Conservation (phyloP, 2,113 vertebrate genomes). For the Paedocypris sp. region DNA sequence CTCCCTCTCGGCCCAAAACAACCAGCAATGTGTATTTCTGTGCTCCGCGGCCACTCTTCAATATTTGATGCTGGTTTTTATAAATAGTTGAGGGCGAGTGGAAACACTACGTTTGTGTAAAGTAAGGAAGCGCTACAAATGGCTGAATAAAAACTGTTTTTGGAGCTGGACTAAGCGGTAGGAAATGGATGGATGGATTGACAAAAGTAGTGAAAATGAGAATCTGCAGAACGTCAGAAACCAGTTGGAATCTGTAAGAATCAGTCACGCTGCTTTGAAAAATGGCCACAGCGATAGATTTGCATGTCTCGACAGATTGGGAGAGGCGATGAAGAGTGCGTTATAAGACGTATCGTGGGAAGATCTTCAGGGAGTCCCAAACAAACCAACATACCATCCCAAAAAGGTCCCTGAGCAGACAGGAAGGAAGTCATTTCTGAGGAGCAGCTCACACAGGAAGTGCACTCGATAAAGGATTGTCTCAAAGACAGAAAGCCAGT, state of each 20-base stretch:
- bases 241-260: too few relatives aligned
- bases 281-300: background rate
- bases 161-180: too few relatives aligned
- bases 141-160: too few relatives aligned
- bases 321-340: background rate
- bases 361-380: constrained; percentile 13
- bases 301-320: background rate
- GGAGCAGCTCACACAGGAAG: constrained; percentile 48
- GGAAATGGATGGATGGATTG: too few relatives aligned
- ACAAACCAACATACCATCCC: constrained; percentile 46
- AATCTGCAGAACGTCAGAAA: too few relatives aligned
- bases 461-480: constrained; percentile 45
- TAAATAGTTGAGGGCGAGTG: constrained; percentile 48
- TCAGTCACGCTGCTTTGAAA: background rate
- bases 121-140: too few relatives aligned
- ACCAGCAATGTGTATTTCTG: constrained; percentile 48
- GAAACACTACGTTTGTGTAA: constrained; percentile 22
- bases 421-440: constrained; percentile 68
- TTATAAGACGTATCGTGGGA: constrained; percentile 16
- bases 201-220: too few relatives aligned
- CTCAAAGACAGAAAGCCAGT: constrained; percentile 36
- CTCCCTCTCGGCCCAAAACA: constrained; percentile 45
- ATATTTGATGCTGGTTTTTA: constrained; percentile 39
- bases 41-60: constrained; percentile 40
- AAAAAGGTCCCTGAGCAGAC: constrained; percentile 52